Evolutionary conservation across 2,888 invertebrate species (phyloP), one percentile per base, ranked within the genome.

Genomic region (Plutella xylostella): DNA sequence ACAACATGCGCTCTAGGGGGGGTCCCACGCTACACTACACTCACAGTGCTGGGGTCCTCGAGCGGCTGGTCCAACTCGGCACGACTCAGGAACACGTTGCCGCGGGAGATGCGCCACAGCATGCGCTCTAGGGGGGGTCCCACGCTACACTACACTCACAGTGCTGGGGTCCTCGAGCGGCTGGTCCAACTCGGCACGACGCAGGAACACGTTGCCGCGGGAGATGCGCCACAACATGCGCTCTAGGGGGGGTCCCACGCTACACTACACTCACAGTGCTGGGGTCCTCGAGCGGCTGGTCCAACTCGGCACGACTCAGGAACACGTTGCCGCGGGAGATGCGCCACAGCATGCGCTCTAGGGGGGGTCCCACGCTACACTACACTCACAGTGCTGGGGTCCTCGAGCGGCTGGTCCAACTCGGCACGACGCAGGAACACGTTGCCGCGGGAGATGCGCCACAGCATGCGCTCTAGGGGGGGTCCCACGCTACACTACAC

Each of bases 151-250:
- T 21, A 96, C 96, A 68, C 87, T 86, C 68, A 95, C 95, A 49
- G 94, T 93, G 43, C 88, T 84, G 42, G 91, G 96, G 83, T 93
- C 97, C 74, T 92, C 95, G 53, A 92, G 79, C 0, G 93, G 90
- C 51, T 91, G 89, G 40, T 92, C 91, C 35, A 97, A 90, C 64
- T 95, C 95, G 0, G 93, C 91, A 60, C 93, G 91, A 12, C 94
- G 86, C 51, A 97, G 72, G 74, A 96, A 97, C 11, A 96, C 96
- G 68, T 95, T 95, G 22, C 96, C 96, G 46, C 96, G 87, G 17
- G 95, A 96, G 52, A 95, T 95, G 54, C 96, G 88, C 96, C 96
- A 97, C 60, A 97, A 74, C 91, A 97, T 94, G 44, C 95, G 86
- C 68, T 96, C 96, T 78, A 97, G 97, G 40, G 92, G 92, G 1